Evolutionary conservation across 1,140 invertebrate species (phyloP), one percentile per base, ranked within the genome.

Genomic region (Myzus persicae): DNA sequence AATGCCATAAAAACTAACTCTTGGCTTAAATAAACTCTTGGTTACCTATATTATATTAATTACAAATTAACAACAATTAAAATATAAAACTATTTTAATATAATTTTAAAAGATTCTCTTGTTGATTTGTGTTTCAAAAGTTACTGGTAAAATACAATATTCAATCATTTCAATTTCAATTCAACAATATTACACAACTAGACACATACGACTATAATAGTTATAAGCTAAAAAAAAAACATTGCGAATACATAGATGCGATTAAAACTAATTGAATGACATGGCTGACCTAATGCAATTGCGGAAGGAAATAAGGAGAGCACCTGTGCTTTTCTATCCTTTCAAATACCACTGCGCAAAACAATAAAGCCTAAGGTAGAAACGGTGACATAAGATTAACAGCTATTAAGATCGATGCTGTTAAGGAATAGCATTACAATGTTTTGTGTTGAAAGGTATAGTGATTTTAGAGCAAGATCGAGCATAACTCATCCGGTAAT

Each of bases 381-480:
- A 89, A 89, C n/a, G 9, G n/a, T 89, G 46, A 89, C 87, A 89
- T 24, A 36, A 89, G 87, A 89, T 89, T 89, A 89, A 51, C 87
- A 36, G 51, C 36, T 51, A 48, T 48, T 51, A 51, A 89, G 87
- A 89, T 51, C 46, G 87, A 89, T 89, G 87, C 87, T 36, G 20
- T 36, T 38, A 36, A 88, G 14, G 11, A 36, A 88, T 88, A 48
- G 9, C 38, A 84, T 40, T 26, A 22, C 38, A 42, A 84, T 40
- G 40, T 11, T 26, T 38, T 42, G 38, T 84, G 40, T 82, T 82
- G 38, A 38, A 82, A 82, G 36, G 20, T 81, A 81, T 81, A 22
- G 20, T 81, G 76, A 36, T 81, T 81, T 81, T 67, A 67, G 59
- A 67, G 59, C 31, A 67, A 67, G 59, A 67, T 67, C 31, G 31